Conservation (phyloP, 2,113 vertebrate species). For the Takifugu bimaculatus region DNA sequence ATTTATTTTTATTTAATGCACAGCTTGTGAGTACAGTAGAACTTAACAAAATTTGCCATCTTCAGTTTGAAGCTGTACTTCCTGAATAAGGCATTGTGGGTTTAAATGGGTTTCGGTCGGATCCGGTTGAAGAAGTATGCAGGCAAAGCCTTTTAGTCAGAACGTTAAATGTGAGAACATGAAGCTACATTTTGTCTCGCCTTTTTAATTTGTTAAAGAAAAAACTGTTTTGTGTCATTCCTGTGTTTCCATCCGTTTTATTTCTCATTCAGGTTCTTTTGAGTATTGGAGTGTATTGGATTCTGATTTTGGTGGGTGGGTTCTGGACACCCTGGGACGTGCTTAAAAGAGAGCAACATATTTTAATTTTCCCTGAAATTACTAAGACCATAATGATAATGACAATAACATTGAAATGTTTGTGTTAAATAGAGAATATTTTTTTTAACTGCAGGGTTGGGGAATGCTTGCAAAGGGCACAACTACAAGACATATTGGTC, state of each 20-base stretch:
- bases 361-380: slow-evolving; percentile 68
- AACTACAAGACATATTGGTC: slow-evolving; percentile 67
- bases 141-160: slow-evolving; percentile 37
- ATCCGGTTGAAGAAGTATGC: slow-evolving; percentile 52
- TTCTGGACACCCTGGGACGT: slow-evolving; percentile 39
- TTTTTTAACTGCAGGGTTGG: slow-evolving; percentile 79
- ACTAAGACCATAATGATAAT: slow-evolving; percentile 62
- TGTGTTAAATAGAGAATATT: slow-evolving; percentile 82
- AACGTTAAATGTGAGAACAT: slow-evolving; percentile 51
- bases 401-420: slow-evolving; percentile 74
- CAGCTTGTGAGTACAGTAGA: slow-evolving; percentile 60
- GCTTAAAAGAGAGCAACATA: slow-evolving; percentile 58
- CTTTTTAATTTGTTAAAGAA: slow-evolving; percentile 60
- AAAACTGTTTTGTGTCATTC: slow-evolving; percentile 73
- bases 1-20: slow-evolving; percentile 78
- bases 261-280: slow-evolving; percentile 63
- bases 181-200: slow-evolving; percentile 63
- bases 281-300: slow-evolving; percentile 61
- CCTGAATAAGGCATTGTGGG: slow-evolving; percentile 61
- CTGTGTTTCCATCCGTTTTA: slow-evolving; percentile 70
- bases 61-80: slow-evolving; percentile 64
- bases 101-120: slow-evolving; percentile 52
- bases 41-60: slow-evolving; percentile 62
- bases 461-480: slow-evolving; percentile 71
- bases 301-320: slow-evolving; percentile 59